Conservation (phyloP, 2,113 vertebrate genomes). For the Prunella himalayana region DNA sequence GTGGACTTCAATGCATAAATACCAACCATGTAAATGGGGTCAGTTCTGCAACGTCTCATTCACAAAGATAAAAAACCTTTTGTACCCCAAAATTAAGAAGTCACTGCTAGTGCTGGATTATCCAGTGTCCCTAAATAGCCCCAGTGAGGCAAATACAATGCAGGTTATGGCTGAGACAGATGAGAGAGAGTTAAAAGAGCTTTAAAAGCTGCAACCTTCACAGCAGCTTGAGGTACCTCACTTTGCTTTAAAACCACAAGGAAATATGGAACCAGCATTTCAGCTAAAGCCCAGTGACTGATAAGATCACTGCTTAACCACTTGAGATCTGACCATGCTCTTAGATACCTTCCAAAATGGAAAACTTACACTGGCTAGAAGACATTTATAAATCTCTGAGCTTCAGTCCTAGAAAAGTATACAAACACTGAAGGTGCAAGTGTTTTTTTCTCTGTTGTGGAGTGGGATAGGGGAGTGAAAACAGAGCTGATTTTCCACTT, state of each 20-base stretch:
- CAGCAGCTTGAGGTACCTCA: background rate
- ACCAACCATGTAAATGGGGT: background rate
- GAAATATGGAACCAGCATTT: background rate
- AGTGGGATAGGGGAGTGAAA: background rate
- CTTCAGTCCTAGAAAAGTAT: background rate
- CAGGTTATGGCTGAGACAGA: background rate
- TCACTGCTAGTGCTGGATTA: background rate
- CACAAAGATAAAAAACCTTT: background rate
- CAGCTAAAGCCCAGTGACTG: background rate
- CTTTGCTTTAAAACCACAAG: background rate
- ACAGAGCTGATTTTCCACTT: background rate
- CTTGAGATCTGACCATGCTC: background rate
- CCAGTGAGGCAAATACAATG: background rate
- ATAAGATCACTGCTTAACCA: background rate
- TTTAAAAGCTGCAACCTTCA: background rate
- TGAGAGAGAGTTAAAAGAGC: background rate
- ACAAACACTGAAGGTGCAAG: background rate
- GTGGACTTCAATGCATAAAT: background rate
- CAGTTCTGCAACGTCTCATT: background rate
- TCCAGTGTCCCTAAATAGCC: background rate
- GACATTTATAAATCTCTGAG: background rate
- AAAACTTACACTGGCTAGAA: background rate
- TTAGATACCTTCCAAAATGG: background rate
- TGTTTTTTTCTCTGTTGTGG: background rate
- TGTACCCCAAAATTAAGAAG: background rate